phyloP scores from a whole-genome alignment of 2,797 vertebrate genomes.

The Enoplosus armatus region DNA sequence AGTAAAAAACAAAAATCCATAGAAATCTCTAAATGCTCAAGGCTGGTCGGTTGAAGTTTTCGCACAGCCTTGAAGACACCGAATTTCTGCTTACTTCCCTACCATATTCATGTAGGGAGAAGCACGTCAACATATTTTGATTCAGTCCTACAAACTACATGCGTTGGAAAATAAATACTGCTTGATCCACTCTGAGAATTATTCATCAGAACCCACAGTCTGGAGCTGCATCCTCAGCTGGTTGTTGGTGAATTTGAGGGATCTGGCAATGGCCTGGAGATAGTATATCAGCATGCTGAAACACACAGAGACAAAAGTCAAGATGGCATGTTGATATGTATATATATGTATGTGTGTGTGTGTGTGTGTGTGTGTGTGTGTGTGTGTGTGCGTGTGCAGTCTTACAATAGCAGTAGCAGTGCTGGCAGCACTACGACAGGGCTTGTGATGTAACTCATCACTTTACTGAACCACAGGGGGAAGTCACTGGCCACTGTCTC shows the following conservation, averaged over 20 bases:
- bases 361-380: conserved; percentile 5
- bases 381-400: conserved; percentile 37
- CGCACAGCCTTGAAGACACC: neutral
- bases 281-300: conserved; percentile 98
- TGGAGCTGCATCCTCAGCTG: conserved; percentile 97
- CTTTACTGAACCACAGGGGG: conserved; percentile 92
- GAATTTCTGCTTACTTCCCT: neutral
- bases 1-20: neutral
- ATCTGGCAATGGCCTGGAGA: conserved; percentile 96
- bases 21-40: neutral
- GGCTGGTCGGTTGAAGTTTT: neutral
- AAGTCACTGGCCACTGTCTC: conserved; percentile 94
- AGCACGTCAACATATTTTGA: neutral
- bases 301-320: conserved; percentile 54
- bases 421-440: conserved; percentile 95
- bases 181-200: neutral
- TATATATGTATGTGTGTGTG: conserved; percentile 6
- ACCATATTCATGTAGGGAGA: neutral
- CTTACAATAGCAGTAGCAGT: conserved; percentile 95
- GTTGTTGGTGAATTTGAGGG: conserved; percentile 96
- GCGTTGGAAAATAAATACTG: neutral
- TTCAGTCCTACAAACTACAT: neutral
- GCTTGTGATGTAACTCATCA: conserved; percentile 92
- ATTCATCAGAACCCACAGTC: conserved; percentile 85
- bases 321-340: neutral